Conservation (phyloP, 2,113 vertebrate species). For the Climacteris rufus region DNA sequence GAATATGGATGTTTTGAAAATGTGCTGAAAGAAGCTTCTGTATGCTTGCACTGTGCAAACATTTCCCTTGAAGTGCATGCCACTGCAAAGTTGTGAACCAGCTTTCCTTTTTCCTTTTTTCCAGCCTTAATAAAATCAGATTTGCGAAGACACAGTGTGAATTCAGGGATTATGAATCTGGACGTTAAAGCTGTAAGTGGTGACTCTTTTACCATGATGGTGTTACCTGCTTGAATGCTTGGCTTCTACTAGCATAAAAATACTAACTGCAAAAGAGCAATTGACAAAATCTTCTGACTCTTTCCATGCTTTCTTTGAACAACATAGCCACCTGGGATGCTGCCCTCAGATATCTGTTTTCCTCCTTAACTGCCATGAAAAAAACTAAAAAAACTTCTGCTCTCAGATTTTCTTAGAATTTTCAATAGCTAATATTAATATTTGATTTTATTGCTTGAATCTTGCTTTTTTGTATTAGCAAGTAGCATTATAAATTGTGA, state of each 20-base stretch:
- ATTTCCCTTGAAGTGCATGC: neutral
- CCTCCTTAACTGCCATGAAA: neutral
- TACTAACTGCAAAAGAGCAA: neutral
- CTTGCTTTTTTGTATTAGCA: neutral
- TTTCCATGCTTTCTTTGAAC: neutral
- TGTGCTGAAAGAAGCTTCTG: neutral
- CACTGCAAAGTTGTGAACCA: neutral
- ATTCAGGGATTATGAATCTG: constrained; percentile 68
- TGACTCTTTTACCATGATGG: neutral
- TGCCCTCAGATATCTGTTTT: neutral
- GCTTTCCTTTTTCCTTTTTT: neutral
- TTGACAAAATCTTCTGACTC: neutral
- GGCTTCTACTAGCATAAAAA: neutral
- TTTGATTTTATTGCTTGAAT: neutral
- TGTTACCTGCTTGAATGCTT: neutral
- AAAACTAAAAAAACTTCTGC: neutral
- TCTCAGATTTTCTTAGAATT: neutral
- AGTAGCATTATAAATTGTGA: neutral
- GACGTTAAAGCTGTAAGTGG: constrained; percentile 78
- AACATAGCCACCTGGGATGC: neutral
- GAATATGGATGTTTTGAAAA: neutral
- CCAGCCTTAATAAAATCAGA: constrained; percentile 93
- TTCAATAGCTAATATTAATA: neutral
- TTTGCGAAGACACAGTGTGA: constrained; percentile 87
- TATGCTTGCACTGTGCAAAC: neutral